Conservation (phyloP, 2,113 vertebrate genomes). For the Nyctereutes procyonoides region DNA sequence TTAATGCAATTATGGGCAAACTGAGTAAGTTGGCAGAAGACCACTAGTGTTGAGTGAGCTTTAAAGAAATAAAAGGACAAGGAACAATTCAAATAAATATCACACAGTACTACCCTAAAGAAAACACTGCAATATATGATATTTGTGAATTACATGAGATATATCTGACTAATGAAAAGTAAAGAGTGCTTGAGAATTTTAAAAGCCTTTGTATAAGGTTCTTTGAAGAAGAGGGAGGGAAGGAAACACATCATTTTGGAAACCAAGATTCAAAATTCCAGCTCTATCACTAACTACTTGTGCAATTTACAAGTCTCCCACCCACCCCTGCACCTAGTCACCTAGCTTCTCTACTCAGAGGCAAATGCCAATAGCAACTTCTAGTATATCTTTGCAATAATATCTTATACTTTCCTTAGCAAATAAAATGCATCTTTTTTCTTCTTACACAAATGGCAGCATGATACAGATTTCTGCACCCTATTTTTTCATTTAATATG, state of each 20-base stretch:
- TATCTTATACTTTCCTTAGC: not conserved
- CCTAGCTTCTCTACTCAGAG: not conserved
- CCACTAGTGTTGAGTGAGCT: not conserved
- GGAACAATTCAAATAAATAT: slow-evolving; percentile 17
- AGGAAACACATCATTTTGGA: not conserved
- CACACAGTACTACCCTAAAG: not conserved
- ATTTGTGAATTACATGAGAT: not conserved
- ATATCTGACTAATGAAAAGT: not conserved
- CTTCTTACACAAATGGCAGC: not conserved
- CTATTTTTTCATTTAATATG: not conserved
- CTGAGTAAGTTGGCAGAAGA: not conserved
- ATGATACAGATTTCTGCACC: not conserved
- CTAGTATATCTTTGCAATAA: not conserved
- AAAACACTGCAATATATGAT: slow-evolving; percentile 8
- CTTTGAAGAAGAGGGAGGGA: not conserved
- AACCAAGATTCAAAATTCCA: not conserved
- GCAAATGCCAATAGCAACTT: not conserved
- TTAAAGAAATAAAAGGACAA: not conserved
- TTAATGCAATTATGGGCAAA: not conserved
- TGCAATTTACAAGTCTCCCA: not conserved
- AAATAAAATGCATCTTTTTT: not conserved
- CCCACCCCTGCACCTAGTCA: not conserved
- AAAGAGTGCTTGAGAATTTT: not conserved
- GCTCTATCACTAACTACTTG: not conserved
- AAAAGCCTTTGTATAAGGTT: not conserved